These are phyloP conservation scores for Acanthosepion lycidas DNA, from an alignment of 2,888 invertebrate genomes.

Conservation along the genomic window DNA sequence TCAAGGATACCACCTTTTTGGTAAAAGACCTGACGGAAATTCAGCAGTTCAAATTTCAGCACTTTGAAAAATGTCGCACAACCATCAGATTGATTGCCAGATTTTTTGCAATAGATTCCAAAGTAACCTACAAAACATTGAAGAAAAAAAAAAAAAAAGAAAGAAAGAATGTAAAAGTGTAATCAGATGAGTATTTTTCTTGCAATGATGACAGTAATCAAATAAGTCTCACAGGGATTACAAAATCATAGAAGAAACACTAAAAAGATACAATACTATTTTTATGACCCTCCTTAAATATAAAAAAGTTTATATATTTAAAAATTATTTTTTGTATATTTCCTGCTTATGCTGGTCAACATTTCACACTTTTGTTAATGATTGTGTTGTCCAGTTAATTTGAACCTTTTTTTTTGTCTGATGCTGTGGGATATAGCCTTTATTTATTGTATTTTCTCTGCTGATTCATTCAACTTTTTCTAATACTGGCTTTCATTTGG, in stretches of 20 bases:
- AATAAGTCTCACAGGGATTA: no score
- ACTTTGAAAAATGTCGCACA: conserved; percentile 89
- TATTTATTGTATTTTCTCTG: no score
- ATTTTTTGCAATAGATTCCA: conserved; percentile 88
- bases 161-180: neutral
- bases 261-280: neutral
- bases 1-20: conserved; percentile 80
- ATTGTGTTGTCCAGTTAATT: no score
- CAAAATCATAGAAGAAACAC: neutral
- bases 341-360: no score
- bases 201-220: no score
- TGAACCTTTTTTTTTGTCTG: no score
- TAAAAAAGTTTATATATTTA: no score
- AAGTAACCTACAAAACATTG: conserved; percentile 79
- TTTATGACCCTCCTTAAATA: neutral
- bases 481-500: no score
- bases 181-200: neutral
- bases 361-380: no score
- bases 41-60: conserved; percentile 81
- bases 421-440: no score
- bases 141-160: neutral
- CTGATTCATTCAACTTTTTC: no score
- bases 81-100: conserved; percentile 85
- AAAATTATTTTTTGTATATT: no score
- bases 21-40: conserved; percentile 83